Evolutionary conservation across 1,140 invertebrate genomes (phyloP).

Genomic region (Trichogramma pretiosum): DNA sequence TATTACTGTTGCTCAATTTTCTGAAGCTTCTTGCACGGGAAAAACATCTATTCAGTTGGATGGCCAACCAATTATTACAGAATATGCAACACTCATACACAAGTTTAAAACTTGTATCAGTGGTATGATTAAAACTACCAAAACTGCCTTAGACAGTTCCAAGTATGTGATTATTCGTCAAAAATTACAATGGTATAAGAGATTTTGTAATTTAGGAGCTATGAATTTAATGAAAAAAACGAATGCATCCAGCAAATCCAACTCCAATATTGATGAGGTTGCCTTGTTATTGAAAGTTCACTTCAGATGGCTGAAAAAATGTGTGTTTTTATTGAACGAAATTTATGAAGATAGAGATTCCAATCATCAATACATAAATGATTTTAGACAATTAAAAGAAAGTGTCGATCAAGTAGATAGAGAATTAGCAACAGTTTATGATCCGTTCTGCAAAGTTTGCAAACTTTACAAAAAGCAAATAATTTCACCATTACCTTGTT

Average conservation of each 20-base stretch:
- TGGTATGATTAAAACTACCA: conserved; percentile 27
- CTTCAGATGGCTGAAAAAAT: conserved; percentile 39
- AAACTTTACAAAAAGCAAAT: conserved; percentile 29
- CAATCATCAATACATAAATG: not conserved
- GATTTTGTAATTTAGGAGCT: conserved; percentile 38
- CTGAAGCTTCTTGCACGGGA: conserved; percentile 24
- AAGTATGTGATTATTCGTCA: conserved; percentile 22
- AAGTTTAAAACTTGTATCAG: conserved; percentile 36
- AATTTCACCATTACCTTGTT: conserved; percentile 27
- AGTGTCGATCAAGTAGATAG: conserved; percentile 20
- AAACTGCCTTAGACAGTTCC: conserved; percentile 15
- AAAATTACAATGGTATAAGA: conserved; percentile 42
- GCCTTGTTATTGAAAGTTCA: conserved; percentile 31
- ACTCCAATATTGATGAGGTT: conserved; percentile 28
- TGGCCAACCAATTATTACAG: conserved; percentile 45
- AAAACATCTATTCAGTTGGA: conserved; percentile 41
- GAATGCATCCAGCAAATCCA: conserved; percentile 20
- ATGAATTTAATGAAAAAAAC: conserved; percentile 21
- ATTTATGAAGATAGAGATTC: conserved; percentile 1
- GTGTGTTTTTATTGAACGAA: conserved; percentile 20
- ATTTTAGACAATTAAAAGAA: conserved; percentile 10
- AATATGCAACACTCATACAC: conserved; percentile 38
- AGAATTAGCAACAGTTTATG: conserved; percentile 19
- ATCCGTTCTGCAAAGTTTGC: conserved; percentile 32
- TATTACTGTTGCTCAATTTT: conserved; percentile 24